Evolutionary conservation across 2,113 vertebrate species (phyloP).

Genomic region (Trichomycterus rosablanca): DNA sequence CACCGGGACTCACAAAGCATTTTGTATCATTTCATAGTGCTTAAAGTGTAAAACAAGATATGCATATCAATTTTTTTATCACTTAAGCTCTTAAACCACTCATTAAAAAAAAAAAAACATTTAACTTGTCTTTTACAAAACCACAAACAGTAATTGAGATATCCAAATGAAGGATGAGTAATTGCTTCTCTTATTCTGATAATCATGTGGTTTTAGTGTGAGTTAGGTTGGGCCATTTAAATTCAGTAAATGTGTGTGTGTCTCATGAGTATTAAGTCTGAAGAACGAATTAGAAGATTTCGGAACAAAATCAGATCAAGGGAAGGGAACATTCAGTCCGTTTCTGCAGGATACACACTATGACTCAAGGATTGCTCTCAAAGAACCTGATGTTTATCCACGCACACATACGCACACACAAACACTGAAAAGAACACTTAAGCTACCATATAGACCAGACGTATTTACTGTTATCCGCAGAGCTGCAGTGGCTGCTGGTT

Average conservation of each 20-base stretch:
- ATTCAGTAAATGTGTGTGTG: conserved; percentile 16
- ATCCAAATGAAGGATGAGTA: background rate
- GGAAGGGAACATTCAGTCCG: conserved; percentile 46
- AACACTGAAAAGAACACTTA: conserved; percentile 7
- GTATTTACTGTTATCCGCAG: no score
- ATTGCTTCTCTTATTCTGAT: conserved; percentile 9
- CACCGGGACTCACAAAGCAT: conserved; percentile 40
- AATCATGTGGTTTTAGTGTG: background rate
- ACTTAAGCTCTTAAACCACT: background rate
- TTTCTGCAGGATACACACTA: conserved; percentile 36
- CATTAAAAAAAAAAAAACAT: conserved; percentile 3
- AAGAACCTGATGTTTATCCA: conserved; percentile 50
- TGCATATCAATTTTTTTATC: background rate
- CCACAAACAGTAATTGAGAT: background rate
- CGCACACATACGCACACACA: conserved; percentile 31
- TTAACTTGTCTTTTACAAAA: background rate
- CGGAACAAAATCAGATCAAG: conserved; percentile 53
- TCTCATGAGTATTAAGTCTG: conserved; percentile 37
- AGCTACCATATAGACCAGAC: no score
- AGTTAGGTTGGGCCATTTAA: conserved; percentile 4
- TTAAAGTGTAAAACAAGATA: conserved; percentile 18
- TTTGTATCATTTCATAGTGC: conserved; percentile 12
- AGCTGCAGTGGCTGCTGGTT: no score
- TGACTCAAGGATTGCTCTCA: conserved; percentile 52
- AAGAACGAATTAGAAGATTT: conserved; percentile 50